These are phyloP conservation scores for Eueremaeus valkanovi DNA, from an alignment of 2,888 invertebrate genomes.

Conservation along the genomic window DNA sequence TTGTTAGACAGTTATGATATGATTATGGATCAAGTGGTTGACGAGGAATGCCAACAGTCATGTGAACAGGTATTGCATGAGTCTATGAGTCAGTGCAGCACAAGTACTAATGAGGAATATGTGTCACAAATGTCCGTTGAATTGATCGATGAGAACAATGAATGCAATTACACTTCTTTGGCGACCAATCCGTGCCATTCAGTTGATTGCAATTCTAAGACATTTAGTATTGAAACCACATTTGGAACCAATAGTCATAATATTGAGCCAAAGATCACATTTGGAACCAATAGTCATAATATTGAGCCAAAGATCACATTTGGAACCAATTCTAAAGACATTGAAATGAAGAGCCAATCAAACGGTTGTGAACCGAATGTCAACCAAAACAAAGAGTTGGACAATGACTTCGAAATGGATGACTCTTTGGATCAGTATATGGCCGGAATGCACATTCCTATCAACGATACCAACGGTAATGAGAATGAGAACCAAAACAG, in stretches of 20 bases:
- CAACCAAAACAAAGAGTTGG: not conserved
- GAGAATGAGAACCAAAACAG: not conserved
- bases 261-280: not conserved
- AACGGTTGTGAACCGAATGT: not conserved
- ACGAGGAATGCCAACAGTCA: not conserved
- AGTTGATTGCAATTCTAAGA: no score
- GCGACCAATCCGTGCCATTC: not conserved
- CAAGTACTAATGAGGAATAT: not conserved
- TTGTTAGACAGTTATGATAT: not conserved
- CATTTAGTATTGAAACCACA: not conserved
- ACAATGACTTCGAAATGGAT: not conserved
- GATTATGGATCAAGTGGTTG: not conserved
- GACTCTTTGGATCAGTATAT: not conserved
- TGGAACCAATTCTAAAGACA: no score
- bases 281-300: no score
- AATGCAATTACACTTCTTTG: not conserved
- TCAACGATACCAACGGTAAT: not conserved
- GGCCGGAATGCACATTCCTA: not conserved
- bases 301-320: not conserved
- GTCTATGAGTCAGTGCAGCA: not conserved
- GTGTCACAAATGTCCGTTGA: not conserved
- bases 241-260: not conserved
- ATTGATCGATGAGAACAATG: not conserved
- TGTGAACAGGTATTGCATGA: not conserved
- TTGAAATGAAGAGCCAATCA: not conserved